Conservation (phyloP, 2,888 invertebrate genomes). For the Phymatocera aterrima region DNA sequence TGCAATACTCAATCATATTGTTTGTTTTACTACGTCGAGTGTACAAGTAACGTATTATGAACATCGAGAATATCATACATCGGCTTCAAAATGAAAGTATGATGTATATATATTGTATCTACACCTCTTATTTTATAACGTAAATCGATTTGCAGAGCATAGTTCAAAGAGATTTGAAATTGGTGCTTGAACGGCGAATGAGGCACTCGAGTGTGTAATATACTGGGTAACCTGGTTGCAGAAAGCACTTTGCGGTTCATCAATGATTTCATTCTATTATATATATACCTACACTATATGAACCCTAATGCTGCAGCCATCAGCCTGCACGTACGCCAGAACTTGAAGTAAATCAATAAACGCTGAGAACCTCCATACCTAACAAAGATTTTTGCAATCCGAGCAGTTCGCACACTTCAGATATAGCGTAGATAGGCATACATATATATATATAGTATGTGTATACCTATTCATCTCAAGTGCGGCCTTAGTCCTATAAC, state of each 20-base stretch:
- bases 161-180: slow-evolving; percentile 21
- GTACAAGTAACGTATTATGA: no score
- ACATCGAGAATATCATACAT: neutral
- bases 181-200: slow-evolving; percentile 3
- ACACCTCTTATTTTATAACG: slow-evolving; percentile 16
- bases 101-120: no score
- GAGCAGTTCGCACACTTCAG: slow-evolving; percentile 27
- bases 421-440: no score
- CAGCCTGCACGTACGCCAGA: no score
- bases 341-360: slow-evolving; percentile 35
- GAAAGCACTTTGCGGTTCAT: slow-evolving; percentile 1
- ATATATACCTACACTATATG: no score
- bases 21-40: neutral
- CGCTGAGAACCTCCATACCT: slow-evolving; percentile 15
- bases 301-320: no score
- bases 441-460: no score
- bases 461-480: slow-evolving; percentile 44
- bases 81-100: neutral
- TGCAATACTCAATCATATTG: neutral
- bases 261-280: slow-evolving; percentile 18
- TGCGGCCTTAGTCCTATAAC: no score
- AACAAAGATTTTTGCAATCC: slow-evolving; percentile 35
- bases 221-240: slow-evolving; percentile 24
- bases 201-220: slow-evolving; percentile 19
- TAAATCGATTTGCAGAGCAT: slow-evolving; percentile 11